Base-by-base conservation (phyloP, 2,113 vertebrate species). In the Grus americana region DNA sequence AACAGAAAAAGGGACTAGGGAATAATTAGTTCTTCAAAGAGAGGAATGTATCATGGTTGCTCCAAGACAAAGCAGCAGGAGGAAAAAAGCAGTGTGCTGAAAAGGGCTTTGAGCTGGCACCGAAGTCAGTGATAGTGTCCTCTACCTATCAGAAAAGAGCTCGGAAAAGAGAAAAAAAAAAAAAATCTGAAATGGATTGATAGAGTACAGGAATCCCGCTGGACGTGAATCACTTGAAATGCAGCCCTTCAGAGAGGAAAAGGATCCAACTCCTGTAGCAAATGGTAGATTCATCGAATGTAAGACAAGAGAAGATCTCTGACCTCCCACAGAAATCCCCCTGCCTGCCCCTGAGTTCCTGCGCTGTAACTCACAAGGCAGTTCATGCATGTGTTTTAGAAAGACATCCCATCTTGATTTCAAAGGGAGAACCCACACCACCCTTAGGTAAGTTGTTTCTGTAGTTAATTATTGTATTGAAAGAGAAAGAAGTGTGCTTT, bases 391-490 rank as follows among this genome's bases (percentile, higher is more conserved):
- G 55, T 74, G 44, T 52, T 87, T 87, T 46, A 87, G 66, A 74
- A 83, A 86, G 72, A 65, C 72, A 79, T 70, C n/a, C 62, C 1
- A 1, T 68, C 86, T 83, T 50, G 29, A 71, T 75, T 94, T 75
- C 72, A 92, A 84, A 94, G 46, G 72, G 76, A 34, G 34, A 92
- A 75, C 42, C 66, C 67, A 66, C 86, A 89, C n/a, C 50, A 87
- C 40, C 57, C 50, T 55, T 61, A 94, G 94, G 94, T 92, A 34
- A 66, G 55, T 46, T 36, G 22, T 74, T 86, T 62, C 78, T 87
- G 92, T 65, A 87, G 78, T 95, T 92, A 61, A 92, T 94, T 79
- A 86, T 50, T 5, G 2, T 52, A 47, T 4, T 90, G 82, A 89
- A 89, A 79, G 62, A 86, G 86, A 73, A 58, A 89, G 76, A 74